phyloP scores from a whole-genome alignment of 2,113 vertebrate species.

The Gnathonemus longibarbis region DNA sequence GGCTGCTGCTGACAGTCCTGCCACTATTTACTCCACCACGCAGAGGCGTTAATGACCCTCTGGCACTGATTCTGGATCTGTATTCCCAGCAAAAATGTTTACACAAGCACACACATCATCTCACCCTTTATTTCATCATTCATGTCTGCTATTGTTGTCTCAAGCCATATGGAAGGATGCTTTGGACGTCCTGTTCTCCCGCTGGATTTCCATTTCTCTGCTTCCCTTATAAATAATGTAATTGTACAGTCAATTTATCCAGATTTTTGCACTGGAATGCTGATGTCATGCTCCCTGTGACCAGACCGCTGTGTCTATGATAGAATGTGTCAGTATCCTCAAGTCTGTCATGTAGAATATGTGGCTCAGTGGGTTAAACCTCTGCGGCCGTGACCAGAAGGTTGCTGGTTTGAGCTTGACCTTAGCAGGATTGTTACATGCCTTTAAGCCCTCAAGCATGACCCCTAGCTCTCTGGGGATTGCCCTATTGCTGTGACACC shows the following conservation, averaged over 20 bases:
- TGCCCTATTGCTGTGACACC: not conserved
- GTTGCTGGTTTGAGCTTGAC: not conserved
- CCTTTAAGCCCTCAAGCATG: not conserved
- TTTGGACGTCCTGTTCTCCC: not conserved
- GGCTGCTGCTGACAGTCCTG: not conserved
- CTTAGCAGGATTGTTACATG: not conserved
- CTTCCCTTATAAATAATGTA: not conserved
- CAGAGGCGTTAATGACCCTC: conserved; percentile 23
- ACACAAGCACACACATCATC: not conserved
- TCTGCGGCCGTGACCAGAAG: not conserved
- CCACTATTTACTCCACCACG: conserved; percentile 27
- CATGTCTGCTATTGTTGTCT: not conserved
- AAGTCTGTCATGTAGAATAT: not conserved
- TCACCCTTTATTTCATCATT: not conserved
- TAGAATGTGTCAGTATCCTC: not conserved
- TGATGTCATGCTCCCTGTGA: not conserved
- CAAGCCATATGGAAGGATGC: not conserved
- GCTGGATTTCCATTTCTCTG: not conserved
- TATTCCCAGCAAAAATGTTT: not conserved
- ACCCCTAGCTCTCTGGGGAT: not conserved
- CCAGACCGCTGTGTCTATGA: not conserved
- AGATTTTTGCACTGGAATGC: not conserved
- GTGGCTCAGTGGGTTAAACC: not conserved
- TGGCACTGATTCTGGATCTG: not conserved
- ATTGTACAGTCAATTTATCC: not conserved